phyloP scores from a whole-genome alignment of 2,797 vertebrate species.

The Naso thynnoides region DNA sequence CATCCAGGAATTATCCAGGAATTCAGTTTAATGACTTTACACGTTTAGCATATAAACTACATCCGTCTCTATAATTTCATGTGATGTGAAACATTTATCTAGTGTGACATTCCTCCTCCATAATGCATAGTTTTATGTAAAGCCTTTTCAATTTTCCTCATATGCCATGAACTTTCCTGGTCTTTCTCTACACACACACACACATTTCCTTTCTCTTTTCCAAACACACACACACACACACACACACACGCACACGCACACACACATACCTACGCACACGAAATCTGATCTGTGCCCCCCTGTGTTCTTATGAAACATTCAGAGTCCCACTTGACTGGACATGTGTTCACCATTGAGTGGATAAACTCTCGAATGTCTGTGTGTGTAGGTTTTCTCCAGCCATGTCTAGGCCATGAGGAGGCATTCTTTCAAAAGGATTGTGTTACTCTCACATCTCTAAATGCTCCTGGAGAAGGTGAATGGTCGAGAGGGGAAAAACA shows the following conservation, averaged over 20 bases:
- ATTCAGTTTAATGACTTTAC: background rate
- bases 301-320: constrained; percentile 71
- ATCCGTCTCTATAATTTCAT: background rate
- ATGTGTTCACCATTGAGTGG: constrained; percentile 52
- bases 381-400: constrained; percentile 27
- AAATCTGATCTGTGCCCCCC: constrained; percentile 34
- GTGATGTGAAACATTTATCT: constrained; percentile 8
- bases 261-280: background rate
- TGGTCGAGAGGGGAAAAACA: constrained; percentile 9
- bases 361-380: constrained; percentile 21
- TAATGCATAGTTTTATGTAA: constrained; percentile 7
- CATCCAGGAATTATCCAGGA: background rate
- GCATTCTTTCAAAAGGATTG: constrained; percentile 12
- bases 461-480: constrained; percentile 7
- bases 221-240: constrained; percentile 12
- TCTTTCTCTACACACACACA: constrained; percentile 1
- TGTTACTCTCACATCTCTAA: constrained; percentile 18
- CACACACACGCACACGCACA: constrained; percentile 25
- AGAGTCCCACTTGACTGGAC: constrained; percentile 59
- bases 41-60: background rate
- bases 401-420: constrained; percentile 15
- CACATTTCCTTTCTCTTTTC: background rate
- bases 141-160: background rate
- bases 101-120: background rate
- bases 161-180: background rate